Evolutionary conservation across 2,888 invertebrate genomes (phyloP).

Genomic region (Orthosia gracilis): DNA sequence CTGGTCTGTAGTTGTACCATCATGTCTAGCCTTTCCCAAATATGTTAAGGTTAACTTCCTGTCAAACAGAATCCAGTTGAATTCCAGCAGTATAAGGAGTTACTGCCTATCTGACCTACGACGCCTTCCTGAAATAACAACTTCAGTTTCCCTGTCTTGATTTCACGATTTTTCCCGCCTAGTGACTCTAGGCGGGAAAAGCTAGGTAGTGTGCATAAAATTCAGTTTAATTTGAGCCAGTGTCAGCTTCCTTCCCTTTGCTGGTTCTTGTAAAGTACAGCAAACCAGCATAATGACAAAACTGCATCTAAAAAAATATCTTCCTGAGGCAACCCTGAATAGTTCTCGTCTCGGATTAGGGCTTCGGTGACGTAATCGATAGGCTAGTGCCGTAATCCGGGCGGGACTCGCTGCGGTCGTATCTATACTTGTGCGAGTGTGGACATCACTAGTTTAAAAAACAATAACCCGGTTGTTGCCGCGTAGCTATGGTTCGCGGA

Average conservation of each 20-base stretch:
- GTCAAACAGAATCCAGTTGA: no score
- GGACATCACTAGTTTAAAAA: conserved; percentile 44
- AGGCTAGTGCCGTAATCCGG: conserved; percentile 67
- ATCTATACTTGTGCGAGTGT: conserved; percentile 43
- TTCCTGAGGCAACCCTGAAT: conserved; percentile 44
- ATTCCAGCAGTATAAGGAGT: no score
- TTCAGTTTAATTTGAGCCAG: background rate
- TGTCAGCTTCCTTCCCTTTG: background rate
- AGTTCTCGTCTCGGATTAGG: conserved; percentile 64
- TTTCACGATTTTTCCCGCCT: no score
- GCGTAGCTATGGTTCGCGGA: conserved; percentile 7
- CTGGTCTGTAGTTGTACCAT: no score
- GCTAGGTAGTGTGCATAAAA: background rate
- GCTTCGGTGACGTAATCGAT: conserved; percentile 70
- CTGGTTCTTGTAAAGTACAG: no score
- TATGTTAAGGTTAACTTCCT: no score
- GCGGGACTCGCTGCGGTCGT: conserved; percentile 58
- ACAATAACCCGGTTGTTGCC: conserved; percentile 17
- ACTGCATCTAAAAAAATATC: background rate
- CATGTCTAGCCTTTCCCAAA: no score
- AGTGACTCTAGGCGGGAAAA: no score
- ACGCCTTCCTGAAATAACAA: no score
- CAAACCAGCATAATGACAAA: background rate
- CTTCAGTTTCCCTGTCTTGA: no score
- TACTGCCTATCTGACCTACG: no score